Evolutionary conservation across 2,888 invertebrate species (phyloP), one percentile per base, ranked within the genome.

Genomic region (Gisinianus flammeolus): DNA sequence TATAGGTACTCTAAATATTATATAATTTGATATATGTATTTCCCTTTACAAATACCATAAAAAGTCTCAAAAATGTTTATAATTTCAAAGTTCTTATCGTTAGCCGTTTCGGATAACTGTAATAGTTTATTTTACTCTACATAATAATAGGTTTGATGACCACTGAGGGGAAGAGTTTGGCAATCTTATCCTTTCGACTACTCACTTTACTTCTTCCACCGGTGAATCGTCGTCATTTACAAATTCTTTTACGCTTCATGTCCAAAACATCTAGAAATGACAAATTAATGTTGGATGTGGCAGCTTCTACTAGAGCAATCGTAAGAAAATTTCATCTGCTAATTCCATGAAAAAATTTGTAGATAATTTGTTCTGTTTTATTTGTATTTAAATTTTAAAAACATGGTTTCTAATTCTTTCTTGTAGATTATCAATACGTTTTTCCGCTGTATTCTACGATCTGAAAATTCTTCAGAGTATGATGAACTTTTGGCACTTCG

Each of bases 91-190:
- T n/a, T n/a, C n/a, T n/a, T n/a, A n/a, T n/a, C n/a, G n/a, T n/a
- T n/a, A n/a, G n/a, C n/a, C n/a, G n/a, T n/a, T n/a, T n/a, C n/a
- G n/a, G n/a, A n/a, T n/a, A n/a, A n/a, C n/a, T n/a, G n/a, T n/a
- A n/a, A n/a, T n/a, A n/a, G n/a, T n/a, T n/a, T n/a, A n/a, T n/a
- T n/a, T n/a, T n/a, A n/a, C n/a, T n/a, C n/a, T n/a, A n/a, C n/a
- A n/a, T n/a, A n/a, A n/a, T n/a, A n/a, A n/a, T n/a, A 83, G 83
- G 82, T 26, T 67, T 83, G 24, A 83, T 83, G 83, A 83, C 82
- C 5, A 67, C 75, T 3, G 83, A 82, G 35, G 83, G 83, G 2
- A 83, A 83, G 44, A 68, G 72, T 58, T 78, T 83, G 78, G 83
- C 83, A 0, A 76, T 83, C 26, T 54, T 79, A 10, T 79, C 83